Conservation (phyloP, 1,140 invertebrate species). For the Drusus annulatus region DNA sequence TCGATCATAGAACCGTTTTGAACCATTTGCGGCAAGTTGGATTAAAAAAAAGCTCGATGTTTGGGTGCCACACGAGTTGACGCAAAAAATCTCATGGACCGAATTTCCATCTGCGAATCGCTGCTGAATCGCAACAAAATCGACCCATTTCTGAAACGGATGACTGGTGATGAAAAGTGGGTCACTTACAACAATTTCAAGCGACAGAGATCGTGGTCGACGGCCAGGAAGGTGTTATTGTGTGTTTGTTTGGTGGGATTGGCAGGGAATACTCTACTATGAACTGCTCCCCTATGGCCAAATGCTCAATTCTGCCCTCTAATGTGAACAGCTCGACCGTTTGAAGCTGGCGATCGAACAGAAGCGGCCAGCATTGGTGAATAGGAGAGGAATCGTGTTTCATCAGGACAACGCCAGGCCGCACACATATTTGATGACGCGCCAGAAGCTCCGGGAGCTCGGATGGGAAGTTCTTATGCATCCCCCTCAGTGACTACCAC, state of each 20-base stretch:
- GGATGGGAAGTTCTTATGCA: slow-evolving; percentile 11
- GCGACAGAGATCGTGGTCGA: too few relatives aligned
- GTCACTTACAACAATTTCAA: too few relatives aligned
- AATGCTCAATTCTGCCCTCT: slow-evolving; percentile 15
- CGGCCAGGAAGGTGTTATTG: too few relatives aligned
- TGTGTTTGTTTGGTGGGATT: not conserved
- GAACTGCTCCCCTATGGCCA: too few relatives aligned
- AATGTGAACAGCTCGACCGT: slow-evolving; percentile 18
- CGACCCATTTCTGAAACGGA: slow-evolving; percentile 31
- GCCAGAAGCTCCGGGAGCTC: slow-evolving; percentile 21
- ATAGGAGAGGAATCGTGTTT: slow-evolving; percentile 26
- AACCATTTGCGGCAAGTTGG: slow-evolving; percentile 14
- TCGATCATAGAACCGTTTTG: slow-evolving; percentile 4
- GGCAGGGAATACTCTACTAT: too few relatives aligned
- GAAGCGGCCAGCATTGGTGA: slow-evolving; percentile 24
- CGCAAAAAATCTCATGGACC: slow-evolving; percentile 6
- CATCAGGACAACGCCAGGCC: slow-evolving; percentile 26
- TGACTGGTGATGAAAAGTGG: too few relatives aligned
- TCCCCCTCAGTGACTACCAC: too few relatives aligned
- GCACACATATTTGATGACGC: slow-evolving; percentile 4
- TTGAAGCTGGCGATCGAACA: slow-evolving; percentile 25
- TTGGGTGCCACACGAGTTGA: slow-evolving; percentile 24
- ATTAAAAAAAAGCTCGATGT: slow-evolving; percentile 26
- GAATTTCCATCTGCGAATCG: slow-evolving; percentile 26
- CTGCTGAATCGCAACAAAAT: slow-evolving; percentile 38